phyloP scores from a whole-genome alignment of 2,797 vertebrate species.

The Phrynocephalus vlangalii region DNA sequence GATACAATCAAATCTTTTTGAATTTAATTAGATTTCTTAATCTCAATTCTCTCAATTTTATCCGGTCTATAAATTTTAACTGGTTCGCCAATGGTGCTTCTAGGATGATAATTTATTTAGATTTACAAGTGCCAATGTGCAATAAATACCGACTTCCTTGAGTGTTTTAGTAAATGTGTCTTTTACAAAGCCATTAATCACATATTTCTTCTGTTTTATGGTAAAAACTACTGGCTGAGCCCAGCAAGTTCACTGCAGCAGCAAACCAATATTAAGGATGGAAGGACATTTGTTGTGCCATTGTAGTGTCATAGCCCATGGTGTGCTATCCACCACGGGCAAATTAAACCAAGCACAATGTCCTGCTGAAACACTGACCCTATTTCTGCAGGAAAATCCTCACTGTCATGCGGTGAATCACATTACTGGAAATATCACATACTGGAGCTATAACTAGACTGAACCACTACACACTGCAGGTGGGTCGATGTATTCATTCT shows the following conservation, averaged over 20 bases:
- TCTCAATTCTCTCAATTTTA: slow-evolving; percentile 27
- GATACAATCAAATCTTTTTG: slow-evolving; percentile 26
- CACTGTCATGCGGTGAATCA: neutral
- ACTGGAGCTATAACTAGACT: neutral
- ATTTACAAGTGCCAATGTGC: slow-evolving; percentile 43
- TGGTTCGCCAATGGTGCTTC: neutral
- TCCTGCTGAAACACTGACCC: neutral
- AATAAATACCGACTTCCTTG: slow-evolving; percentile 45
- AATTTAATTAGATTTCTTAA: slow-evolving; percentile 33
- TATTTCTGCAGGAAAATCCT: neutral
- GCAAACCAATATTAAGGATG: neutral
- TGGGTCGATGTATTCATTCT: neutral
- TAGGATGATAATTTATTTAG: slow-evolving; percentile 28
- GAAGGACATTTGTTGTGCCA: neutral
- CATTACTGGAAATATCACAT: neutral
- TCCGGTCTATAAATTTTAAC: slow-evolving; percentile 36
- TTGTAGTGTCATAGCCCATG: neutral
- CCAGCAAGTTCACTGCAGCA: neutral
- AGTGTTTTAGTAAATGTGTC: slow-evolving; percentile 44
- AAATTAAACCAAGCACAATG: neutral
- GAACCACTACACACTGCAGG: neutral
- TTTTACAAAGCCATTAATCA: slow-evolving; percentile 25
- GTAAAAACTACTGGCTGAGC: neutral
- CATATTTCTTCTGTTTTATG: slow-evolving; percentile 11
- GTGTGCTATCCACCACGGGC: neutral